These are phyloP conservation scores for Andrena chrysosceles DNA, from an alignment of 2,888 invertebrate species.

Conservation along the genomic window DNA sequence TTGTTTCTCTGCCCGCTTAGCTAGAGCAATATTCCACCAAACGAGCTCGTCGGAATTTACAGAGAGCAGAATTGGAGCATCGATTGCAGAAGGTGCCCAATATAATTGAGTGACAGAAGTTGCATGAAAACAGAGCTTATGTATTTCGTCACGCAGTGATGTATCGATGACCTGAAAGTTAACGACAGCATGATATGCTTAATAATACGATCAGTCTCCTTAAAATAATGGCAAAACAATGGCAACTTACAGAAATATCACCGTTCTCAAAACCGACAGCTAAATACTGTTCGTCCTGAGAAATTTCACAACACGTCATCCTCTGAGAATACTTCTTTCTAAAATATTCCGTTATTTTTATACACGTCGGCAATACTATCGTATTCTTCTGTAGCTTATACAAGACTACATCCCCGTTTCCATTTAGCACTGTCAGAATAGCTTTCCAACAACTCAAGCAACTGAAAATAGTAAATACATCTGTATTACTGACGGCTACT, in stretches of 20 bases:
- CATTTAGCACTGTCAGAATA: constrained; percentile 73
- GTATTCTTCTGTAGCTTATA: constrained; percentile 67
- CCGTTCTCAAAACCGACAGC: constrained; percentile 89
- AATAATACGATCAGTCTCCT: background rate
- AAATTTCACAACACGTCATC: constrained; percentile 82
- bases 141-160: constrained; percentile 58
- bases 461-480: constrained; percentile 65
- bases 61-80: constrained; percentile 78
- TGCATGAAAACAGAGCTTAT: constrained; percentile 75
- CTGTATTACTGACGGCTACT: constrained; percentile 13
- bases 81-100: constrained; percentile 77
- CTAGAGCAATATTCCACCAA: constrained; percentile 80
- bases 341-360: constrained; percentile 47
- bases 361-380: constrained; percentile 19
- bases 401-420: constrained; percentile 67
- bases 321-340: constrained; percentile 42
- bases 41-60: constrained; percentile 79
- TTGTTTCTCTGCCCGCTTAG: constrained; percentile 58
- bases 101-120: constrained; percentile 76
- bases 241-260: constrained; percentile 87
- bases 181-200: background rate
- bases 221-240: background rate
- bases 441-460: constrained; percentile 72
- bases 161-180: constrained; percentile 77
- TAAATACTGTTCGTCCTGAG: constrained; percentile 87